Percentiles rank a stretch among this genome's conserved stretches.
Evolutionary conservation across 1,140 invertebrate genomes (phyloP).

Genomic region (Phocides pigmalion): DNA sequence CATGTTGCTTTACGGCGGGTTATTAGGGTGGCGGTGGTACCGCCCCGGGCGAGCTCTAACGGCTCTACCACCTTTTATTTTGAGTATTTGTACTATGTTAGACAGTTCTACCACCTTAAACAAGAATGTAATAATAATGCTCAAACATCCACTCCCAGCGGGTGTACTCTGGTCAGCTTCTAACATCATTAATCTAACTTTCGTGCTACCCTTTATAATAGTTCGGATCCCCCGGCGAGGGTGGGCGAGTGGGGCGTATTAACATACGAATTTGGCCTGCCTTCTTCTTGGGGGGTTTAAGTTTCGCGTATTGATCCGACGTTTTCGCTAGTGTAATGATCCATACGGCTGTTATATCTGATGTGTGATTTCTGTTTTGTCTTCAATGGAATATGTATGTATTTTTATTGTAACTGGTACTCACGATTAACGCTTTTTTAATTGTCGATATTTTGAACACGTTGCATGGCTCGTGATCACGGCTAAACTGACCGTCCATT

Average conservation of each 20-base stretch:
- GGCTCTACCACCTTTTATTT: too few relatives aligned
- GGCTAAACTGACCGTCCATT: too few relatives aligned
- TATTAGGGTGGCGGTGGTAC: too few relatives aligned
- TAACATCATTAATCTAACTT: conserved; percentile 84
- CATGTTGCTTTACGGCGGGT: too few relatives aligned
- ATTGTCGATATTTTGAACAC: too few relatives aligned
- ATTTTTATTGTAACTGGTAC: too few relatives aligned
- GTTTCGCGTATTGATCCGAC: conserved; percentile 79
- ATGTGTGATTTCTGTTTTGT: background rate
- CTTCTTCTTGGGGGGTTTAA: conserved; percentile 79
- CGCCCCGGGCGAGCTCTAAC: too few relatives aligned
- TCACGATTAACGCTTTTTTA: too few relatives aligned
- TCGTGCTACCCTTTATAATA: conserved; percentile 83
- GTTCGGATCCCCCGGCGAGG: conserved; percentile 71
- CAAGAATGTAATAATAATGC: too few relatives aligned
- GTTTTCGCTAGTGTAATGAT: conserved; percentile 65
- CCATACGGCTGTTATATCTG: conserved; percentile 34
- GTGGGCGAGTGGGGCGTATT: conserved; percentile 62
- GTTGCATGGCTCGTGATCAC: too few relatives aligned
- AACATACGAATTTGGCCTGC: conserved; percentile 81
- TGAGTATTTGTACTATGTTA: too few relatives aligned
- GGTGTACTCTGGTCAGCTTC: conserved; percentile 74
- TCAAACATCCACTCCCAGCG: conserved; percentile 20
- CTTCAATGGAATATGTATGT: background rate
- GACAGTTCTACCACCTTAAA: too few relatives aligned